Evolutionary conservation across 2,797 vertebrate species (phyloP), one percentile per base, ranked within the genome.

Genomic region (Tauraco hartlaubi): DNA sequence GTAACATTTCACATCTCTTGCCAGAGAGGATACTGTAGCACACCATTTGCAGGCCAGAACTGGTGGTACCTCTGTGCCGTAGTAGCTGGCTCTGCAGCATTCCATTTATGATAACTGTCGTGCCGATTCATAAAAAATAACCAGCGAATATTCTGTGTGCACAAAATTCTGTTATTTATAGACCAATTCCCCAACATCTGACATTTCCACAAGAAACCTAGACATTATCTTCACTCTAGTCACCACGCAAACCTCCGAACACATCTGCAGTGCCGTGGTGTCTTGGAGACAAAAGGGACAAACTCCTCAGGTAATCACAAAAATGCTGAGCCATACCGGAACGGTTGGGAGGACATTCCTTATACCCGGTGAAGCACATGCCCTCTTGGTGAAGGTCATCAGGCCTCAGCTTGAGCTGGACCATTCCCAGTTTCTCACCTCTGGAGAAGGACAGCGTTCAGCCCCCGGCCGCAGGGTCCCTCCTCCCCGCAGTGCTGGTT

Each of bases 291-390:
- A 75, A 44, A 69, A 49, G 52, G 79, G 49, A 63, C 33, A 51
- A 76, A 61, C 22, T 25, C 48, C 13, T 28, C 28, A 41, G 17
- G 21, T 46, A 59, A 89, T 31, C 28, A 37, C 9, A 28, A 4
- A 68, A 76, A 56, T n/a, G 9, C 33, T 2, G 3, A 52, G 23
- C 5, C n/a, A n/a, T 18, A 33, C 10, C 21, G 46, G 51, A 55
- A 29, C 0, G 2, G 11, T 7, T 4, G 14, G 71, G 31, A 63
- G 20, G 63, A 58, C 0, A 4, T 31, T 69, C 68, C 21, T 68
- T 41, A 29, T 2, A 14, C 8, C 14, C 2, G 9, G 12, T 48
- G 41, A 74, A 87, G 59, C 15, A 22, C 14, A 10, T 17, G 19
- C 3, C 28, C 11, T 62, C 37, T 6, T 48, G 29, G 8, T 46